Percentiles rank a stretch among this genome's conserved stretches.
phyloP scores from a whole-genome alignment of 2,888 invertebrate species.

The Liodrosophila aerea region DNA sequence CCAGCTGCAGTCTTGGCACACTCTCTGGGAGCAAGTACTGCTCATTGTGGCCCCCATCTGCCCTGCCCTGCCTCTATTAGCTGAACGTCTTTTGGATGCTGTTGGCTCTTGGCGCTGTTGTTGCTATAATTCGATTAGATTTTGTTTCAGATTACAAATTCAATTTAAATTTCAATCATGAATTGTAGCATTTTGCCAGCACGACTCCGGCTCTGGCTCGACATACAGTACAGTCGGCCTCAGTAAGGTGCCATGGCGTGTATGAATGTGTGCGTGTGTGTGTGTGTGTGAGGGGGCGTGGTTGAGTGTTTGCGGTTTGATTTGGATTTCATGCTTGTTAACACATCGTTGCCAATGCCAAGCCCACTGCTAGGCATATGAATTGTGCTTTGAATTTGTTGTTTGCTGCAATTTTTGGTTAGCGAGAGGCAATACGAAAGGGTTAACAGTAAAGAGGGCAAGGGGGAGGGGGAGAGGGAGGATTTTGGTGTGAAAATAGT shows the following conservation, averaged over 20 bases:
- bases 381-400: conserved; percentile 2
- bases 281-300: background rate
- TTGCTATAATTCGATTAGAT: conserved; percentile 71
- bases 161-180: conserved; percentile 74
- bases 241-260: background rate
- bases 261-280: background rate
- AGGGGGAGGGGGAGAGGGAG: background rate
- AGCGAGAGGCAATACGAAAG: too few species aligned
- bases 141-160: conserved; percentile 74
- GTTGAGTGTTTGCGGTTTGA: conserved; percentile 56
- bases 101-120: conserved; percentile 29
- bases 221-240: too few species aligned
- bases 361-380: background rate
- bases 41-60: background rate
- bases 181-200: conserved; percentile 57
- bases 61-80: background rate
- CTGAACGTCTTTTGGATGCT: conserved; percentile 2
- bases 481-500: too few species aligned
- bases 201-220: background rate
- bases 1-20: background rate
- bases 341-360: conserved; percentile 48
- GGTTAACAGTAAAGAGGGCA: background rate
- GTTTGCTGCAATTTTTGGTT: background rate
- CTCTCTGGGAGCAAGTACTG: background rate
- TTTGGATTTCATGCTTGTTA: conserved; percentile 63